A percentile compares a stretch with the other conserved stretches of the same genome.
Evolutionary conservation across 2,888 invertebrate genomes (phyloP).

Genomic region (Laothoe populi): DNA sequence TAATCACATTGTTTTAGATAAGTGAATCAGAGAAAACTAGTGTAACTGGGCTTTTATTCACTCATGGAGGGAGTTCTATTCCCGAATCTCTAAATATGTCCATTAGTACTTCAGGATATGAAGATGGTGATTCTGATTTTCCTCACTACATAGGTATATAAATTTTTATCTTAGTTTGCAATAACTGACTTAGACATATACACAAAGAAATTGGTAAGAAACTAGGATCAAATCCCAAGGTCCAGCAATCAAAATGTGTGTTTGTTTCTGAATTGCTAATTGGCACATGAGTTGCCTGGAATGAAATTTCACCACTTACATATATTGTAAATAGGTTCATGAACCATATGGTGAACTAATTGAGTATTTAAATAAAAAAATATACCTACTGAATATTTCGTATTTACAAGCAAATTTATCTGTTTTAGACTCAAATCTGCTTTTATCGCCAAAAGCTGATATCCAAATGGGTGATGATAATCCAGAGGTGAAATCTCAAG

Average conservation of each 20-base stretch:
- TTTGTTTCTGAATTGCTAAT: no score
- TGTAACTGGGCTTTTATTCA: slow-evolving; percentile 60
- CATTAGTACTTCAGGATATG: slow-evolving; percentile 66
- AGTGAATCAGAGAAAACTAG: slow-evolving; percentile 15
- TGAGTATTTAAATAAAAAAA: no score
- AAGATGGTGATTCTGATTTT: slow-evolving; percentile 63
- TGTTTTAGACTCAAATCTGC: slow-evolving; percentile 64
- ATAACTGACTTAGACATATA: not conserved
- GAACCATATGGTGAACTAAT: no score
- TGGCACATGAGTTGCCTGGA: no score
- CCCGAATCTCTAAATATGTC: slow-evolving; percentile 68
- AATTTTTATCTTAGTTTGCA: not conserved
- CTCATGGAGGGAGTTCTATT: slow-evolving; percentile 59
- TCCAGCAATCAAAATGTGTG: no score
- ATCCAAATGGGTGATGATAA: slow-evolving; percentile 50
- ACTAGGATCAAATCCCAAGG: no score
- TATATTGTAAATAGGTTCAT: no score
- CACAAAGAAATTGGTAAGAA: no score
- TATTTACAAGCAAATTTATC: not conserved
- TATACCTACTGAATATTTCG: no score
- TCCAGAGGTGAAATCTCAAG: slow-evolving; percentile 57
- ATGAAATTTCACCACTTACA: no score
- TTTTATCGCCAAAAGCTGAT: slow-evolving; percentile 74
- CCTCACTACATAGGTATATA: slow-evolving; percentile 64
- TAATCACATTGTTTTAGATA: not conserved